Conservation (phyloP, 2,888 invertebrate species). For the Scelioninae gen. 1 region DNA sequence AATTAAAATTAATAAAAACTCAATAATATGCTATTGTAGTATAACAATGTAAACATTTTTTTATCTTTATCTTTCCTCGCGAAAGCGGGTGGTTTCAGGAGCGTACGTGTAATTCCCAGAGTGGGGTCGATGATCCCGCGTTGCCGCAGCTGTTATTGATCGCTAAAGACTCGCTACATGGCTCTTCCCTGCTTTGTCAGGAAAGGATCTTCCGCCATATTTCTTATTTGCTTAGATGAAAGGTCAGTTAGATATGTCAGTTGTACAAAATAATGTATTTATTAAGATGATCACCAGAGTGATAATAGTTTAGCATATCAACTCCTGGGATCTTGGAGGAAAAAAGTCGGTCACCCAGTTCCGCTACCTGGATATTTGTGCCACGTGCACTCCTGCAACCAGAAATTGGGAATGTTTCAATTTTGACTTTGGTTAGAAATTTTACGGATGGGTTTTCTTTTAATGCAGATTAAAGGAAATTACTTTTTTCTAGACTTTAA, state of each 20-base stretch:
- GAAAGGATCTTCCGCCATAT: conserved; percentile 74
- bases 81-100: conserved; percentile 68
- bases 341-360: conserved; percentile 1
- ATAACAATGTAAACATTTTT: too few species aligned
- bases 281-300: neutral
- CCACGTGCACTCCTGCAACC: neutral
- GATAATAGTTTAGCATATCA: too few species aligned
- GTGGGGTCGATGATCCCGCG: conserved; percentile 80
- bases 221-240: too few species aligned
- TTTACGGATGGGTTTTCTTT: neutral
- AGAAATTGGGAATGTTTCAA: neutral
- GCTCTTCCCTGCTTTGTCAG: conserved; percentile 72
- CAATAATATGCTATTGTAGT: too few species aligned
- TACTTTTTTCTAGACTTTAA: conserved; percentile 16
- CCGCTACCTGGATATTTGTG: neutral
- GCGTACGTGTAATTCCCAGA: conserved; percentile 68
- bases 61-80: conserved; percentile 35
- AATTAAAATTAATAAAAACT: too few species aligned
- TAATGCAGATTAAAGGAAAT: neutral
- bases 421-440: too few species aligned
- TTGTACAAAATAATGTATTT: neutral
- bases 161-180: conserved; percentile 81
- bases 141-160: conserved; percentile 84
- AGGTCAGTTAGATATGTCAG: neutral
- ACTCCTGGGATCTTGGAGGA: too few species aligned